Percentiles rank a stretch among this genome's conserved stretches.
These are phyloP conservation scores for Ctenosaura bakeri DNA, from an alignment of 2,797 vertebrate genomes.

Conservation along the genomic window DNA sequence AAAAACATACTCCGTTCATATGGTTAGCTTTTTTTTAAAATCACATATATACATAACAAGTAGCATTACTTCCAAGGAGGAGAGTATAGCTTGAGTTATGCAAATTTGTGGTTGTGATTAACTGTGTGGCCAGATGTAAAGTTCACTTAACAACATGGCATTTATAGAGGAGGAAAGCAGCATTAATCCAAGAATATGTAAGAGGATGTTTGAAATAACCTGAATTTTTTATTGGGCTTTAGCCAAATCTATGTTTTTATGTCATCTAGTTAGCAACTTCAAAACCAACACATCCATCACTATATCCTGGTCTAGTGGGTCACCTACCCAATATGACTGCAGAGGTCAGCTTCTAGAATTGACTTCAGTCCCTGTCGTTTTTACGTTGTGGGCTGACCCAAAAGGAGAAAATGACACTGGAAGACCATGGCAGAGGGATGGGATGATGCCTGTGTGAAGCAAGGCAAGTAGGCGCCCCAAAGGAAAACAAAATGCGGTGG, in stretches of 20 bases:
- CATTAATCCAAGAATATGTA: background rate
- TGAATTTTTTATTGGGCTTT: background rate
- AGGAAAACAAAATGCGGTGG: background rate
- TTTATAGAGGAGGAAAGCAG: background rate
- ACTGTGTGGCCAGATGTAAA: background rate
- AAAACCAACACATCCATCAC: background rate
- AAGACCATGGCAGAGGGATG: background rate
- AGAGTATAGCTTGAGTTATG: background rate
- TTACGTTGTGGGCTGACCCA: background rate
- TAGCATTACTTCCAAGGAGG: background rate
- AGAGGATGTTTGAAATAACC: background rate
- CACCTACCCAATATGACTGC: background rate
- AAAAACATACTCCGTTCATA: background rate
- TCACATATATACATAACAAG: background rate
- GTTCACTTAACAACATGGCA: background rate
- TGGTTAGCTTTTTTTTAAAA: background rate
- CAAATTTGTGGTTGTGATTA: too few species aligned
- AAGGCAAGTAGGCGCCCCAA: background rate
- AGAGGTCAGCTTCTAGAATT: background rate
- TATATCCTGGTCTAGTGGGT: background rate
- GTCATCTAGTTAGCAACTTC: background rate
- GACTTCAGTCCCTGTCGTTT: background rate
- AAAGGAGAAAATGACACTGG: background rate
- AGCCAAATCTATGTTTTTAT: background rate
- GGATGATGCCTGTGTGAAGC: background rate